phyloP scores from a whole-genome alignment of 2,797 vertebrate genomes.

The Eulemur rubriventer region DNA sequence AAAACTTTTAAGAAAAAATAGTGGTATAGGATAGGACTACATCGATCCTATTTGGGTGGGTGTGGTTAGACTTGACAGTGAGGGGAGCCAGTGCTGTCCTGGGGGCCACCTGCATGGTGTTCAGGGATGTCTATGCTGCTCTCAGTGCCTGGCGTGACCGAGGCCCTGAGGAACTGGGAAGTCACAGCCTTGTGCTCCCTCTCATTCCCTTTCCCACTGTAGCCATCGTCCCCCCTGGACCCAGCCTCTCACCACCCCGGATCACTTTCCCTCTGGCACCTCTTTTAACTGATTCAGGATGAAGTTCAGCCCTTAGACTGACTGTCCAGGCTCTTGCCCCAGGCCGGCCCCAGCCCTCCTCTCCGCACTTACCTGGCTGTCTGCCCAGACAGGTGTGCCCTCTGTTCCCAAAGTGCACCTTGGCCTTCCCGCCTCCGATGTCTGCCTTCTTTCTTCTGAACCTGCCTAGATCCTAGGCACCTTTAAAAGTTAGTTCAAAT shows the following conservation, averaged over 20 bases:
- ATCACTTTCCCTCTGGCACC: not conserved
- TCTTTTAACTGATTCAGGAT: not conserved
- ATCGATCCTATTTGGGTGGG: not conserved
- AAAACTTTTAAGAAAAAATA: not conserved
- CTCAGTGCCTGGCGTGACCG: not conserved
- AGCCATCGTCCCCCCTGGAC: too few species aligned
- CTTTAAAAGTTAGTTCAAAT: not conserved
- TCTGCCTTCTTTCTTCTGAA: not conserved
- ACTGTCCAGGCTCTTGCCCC: not conserved
- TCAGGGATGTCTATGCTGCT: not conserved
- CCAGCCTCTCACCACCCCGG: not conserved
- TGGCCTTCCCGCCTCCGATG: not conserved
- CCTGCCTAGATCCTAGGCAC: not conserved
- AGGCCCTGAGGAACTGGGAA: not conserved
- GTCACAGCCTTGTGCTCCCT: not conserved
- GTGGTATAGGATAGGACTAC: not conserved
- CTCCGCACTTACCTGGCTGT: not conserved
- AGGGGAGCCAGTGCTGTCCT: fast-evolving
- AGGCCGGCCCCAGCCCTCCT: not conserved
- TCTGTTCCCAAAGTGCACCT: not conserved
- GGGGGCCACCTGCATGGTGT: not conserved
- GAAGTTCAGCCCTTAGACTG: not conserved
- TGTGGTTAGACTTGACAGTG: not conserved
- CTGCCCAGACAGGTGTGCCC: not conserved
- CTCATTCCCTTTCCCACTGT: not conserved